Evolutionary conservation across 1,140 invertebrate genomes (phyloP), one percentile per base, ranked within the genome.

Genomic region (Danaus melanippus): DNA sequence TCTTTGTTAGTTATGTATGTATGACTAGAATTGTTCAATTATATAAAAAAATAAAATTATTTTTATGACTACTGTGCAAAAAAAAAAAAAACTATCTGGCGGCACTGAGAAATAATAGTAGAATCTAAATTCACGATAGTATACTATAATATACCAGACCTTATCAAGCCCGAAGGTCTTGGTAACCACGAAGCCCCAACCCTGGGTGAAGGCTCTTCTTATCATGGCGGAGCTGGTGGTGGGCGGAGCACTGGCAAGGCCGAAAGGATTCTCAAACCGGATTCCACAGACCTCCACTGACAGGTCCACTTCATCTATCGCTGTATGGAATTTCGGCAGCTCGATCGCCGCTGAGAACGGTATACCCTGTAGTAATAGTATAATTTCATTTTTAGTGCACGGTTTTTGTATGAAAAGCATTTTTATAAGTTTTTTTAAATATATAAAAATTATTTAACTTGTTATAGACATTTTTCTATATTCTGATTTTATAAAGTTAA

Each of bases 131-230:
- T 32, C 21, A 32, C 2, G 21, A 32, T 32, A 32, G 21, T 32
- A 32, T 32, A 32, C 6, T 0, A 7, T 7, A 32, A 32, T 32
- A 32, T 15, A 15, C 3, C 15, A 15, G 15, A 95, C 95, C 89
- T 99, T 99, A 81, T 99, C 95, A 5, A 99, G 86, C 8, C 92
- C 89, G 83, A 97, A 99, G 0, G 98, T 99, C 88, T 99, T 99
- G 0, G 97, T 99, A 1, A 99, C 92, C 50, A 93, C 95, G 80
- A 98, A 99, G 3, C 91, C 95, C 98, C 98, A 99, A 1, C 98
- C 98, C 66, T 96, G 94, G 86, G 98, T 92, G 77, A 99, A 99
- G 12, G 95, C 94, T 63, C 97, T 86, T 8, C 97, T 84, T 42
- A 99, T 98, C 98, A 99, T 99, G 0, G 97, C 91, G 12, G 94